Conservation (phyloP, 2,113 vertebrate species). For the Vidua chalybeata region DNA sequence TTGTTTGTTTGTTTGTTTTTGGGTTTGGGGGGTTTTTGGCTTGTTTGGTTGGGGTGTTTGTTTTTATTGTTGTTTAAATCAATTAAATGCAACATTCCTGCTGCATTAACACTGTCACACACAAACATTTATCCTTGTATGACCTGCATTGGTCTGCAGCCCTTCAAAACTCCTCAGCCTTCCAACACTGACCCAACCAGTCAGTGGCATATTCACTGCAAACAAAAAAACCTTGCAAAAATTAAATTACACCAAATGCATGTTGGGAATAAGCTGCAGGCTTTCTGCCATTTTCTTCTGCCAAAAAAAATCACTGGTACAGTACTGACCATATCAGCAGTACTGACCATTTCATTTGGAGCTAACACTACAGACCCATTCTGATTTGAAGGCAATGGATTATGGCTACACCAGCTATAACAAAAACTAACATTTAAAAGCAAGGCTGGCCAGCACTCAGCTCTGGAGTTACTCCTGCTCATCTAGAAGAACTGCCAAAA, state of each 20-base stretch:
- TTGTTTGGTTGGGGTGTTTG: neutral
- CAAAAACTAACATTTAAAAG: neutral
- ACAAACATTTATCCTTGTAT: neutral
- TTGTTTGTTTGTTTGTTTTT: neutral
- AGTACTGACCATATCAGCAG: neutral
- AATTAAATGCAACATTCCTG: neutral
- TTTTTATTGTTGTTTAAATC: neutral
- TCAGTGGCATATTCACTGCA: neutral
- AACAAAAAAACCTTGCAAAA: neutral
- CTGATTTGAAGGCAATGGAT: neutral
- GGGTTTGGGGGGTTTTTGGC: accelerated
- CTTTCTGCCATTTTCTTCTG: neutral
- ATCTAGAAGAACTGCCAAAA: neutral
- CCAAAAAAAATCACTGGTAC: neutral
- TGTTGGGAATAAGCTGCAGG: neutral
- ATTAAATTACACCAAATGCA: neutral
- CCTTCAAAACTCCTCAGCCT: neutral
- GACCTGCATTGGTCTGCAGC: neutral
- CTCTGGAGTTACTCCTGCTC: neutral
- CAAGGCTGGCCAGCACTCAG: neutral
- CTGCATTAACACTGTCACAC: neutral
- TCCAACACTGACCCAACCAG: neutral
- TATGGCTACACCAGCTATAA: neutral
- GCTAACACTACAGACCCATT: neutral
- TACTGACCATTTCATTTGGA: neutral